Evolutionary conservation across 2,888 invertebrate genomes (phyloP).

Genomic region (Smittia sp.): DNA sequence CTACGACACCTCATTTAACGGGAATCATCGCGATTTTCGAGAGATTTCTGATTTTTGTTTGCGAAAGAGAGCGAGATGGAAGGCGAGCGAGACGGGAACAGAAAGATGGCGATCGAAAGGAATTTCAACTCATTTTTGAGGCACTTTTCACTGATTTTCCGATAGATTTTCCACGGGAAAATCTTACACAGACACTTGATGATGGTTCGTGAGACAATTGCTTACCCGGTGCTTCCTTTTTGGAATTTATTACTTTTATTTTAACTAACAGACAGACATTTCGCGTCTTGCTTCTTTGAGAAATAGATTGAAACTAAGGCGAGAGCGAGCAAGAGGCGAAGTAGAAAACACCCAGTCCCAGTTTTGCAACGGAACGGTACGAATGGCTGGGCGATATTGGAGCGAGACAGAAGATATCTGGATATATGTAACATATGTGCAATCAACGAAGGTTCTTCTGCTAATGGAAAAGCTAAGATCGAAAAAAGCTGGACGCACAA

Average conservation of each 20-base stretch:
- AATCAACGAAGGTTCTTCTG: too few relatives aligned
- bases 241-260: constrained; percentile 25
- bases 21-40: background rate
- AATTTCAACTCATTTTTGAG: background rate
- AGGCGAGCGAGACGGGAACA: constrained; percentile 13
- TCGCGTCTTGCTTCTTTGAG: background rate
- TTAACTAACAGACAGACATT: constrained; percentile 31
- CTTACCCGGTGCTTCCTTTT: constrained; percentile 40
- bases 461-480: too few relatives aligned
- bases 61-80: background rate
- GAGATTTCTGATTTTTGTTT: background rate
- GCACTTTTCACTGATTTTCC: constrained; percentile 1
- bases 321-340: too few relatives aligned
- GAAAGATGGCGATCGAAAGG: constrained; percentile 26
- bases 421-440: too few relatives aligned
- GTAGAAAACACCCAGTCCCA: too few relatives aligned
- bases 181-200: too few relatives aligned
- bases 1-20: background rate
- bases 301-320: constrained; percentile 8
- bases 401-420: too few relatives aligned
- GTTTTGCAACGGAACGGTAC: too few relatives aligned
- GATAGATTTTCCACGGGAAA: background rate
- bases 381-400: too few relatives aligned
- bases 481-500: too few relatives aligned
- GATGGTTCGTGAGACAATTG: background rate